Evolutionary conservation across 2,113 vertebrate species (phyloP).

Genomic region (Lichenostomus cassidix): DNA sequence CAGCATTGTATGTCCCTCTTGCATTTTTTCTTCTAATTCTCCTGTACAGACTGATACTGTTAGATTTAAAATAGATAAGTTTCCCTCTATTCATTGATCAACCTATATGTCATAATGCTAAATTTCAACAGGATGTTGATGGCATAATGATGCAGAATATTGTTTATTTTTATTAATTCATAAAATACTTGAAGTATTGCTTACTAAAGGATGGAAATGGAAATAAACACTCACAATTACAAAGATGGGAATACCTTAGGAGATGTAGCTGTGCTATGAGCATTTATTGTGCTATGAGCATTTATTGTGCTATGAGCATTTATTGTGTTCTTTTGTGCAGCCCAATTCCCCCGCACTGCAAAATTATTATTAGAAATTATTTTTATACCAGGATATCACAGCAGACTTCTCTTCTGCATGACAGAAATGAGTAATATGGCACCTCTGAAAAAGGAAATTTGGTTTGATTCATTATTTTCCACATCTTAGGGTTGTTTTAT

Average conservation of each 20-base stretch:
- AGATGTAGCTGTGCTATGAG: conserved; percentile 6
- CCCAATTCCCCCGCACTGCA: background rate
- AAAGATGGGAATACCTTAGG: conserved; percentile 20
- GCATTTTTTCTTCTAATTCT: background rate
- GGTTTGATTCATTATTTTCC: conserved; percentile 59
- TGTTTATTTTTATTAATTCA: background rate
- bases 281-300: conserved; percentile 33
- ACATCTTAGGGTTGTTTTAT: conserved; percentile 28
- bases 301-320: conserved; percentile 27
- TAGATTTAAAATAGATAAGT: background rate
- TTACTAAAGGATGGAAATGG: conserved; percentile 12
- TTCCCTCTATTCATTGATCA: background rate
- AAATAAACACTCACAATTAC: conserved; percentile 54
- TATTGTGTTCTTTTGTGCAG: conserved; percentile 19
- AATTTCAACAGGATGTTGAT: background rate
- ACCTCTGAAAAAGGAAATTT: conserved; percentile 57
- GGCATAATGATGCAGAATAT: background rate
- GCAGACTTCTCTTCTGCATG: conserved; percentile 11
- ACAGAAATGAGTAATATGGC: conserved; percentile 42
- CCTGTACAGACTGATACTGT: background rate
- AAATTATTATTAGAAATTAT: conserved; percentile 34
- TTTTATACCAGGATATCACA: conserved; percentile 52
- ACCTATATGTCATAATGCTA: background rate
- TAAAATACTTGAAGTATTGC: conserved; percentile 17
- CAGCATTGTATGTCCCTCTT: background rate